Evolutionary conservation across 2,797 vertebrate genomes (phyloP).

Genomic region (Enteromius thamalakanensis): DNA sequence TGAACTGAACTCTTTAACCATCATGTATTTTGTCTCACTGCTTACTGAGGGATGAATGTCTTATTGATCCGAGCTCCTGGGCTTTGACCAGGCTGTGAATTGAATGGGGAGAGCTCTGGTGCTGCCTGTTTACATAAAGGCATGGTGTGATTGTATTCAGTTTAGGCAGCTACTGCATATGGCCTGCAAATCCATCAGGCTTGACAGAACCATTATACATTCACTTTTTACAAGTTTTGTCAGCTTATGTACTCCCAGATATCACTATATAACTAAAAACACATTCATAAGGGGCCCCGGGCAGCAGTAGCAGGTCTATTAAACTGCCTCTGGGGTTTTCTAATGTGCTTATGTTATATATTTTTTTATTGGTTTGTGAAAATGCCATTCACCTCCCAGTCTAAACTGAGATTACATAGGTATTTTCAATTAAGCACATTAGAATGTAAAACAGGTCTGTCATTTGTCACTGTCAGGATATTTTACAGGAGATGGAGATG

Average conservation of each 20-base stretch:
- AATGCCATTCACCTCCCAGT: slow-evolving; percentile 43
- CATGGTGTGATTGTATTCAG: slow-evolving; percentile 74
- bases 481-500: slow-evolving; percentile 38
- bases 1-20: slow-evolving; percentile 69
- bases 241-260: slow-evolving; percentile 71
- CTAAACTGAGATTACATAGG: slow-evolving; percentile 47
- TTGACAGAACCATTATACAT: slow-evolving; percentile 80
- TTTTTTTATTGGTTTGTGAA: slow-evolving; percentile 46
- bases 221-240: slow-evolving; percentile 74
- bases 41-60: slow-evolving; percentile 70
- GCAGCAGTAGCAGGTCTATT: slow-evolving; percentile 36
- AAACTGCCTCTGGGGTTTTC: slow-evolving; percentile 51
- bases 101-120: slow-evolving; percentile 56
- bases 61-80: slow-evolving; percentile 71
- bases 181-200: slow-evolving; percentile 81
- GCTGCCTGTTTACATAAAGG: slow-evolving; percentile 74
- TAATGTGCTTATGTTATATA: slow-evolving; percentile 47
- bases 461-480: slow-evolving; percentile 58
- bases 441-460: slow-evolving; percentile 41
- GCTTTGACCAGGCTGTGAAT: slow-evolving; percentile 55
- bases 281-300: slow-evolving; percentile 52
- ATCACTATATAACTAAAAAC: slow-evolving; percentile 77
- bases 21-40: slow-evolving; percentile 71
- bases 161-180: slow-evolving; percentile 74
- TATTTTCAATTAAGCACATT: slow-evolving; percentile 59